Evolutionary conservation across 35 echinoderm and acorn worm genomes (phyloP).

Genomic region (Amphiura filiformis): DNA sequence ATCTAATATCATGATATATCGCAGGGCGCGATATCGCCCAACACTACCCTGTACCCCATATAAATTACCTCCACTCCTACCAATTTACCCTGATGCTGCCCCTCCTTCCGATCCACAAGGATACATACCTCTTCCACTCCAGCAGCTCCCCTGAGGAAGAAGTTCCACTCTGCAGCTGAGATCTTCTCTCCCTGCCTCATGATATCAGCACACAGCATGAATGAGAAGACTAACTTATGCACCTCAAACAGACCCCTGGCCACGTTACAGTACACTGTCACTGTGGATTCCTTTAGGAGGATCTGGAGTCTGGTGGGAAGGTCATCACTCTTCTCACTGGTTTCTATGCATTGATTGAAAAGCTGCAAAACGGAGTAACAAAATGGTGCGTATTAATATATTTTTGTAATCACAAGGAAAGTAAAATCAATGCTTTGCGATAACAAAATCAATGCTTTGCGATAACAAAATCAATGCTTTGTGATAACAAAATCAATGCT

Average conservation of each 20-base stretch:
- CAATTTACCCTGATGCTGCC: no score
- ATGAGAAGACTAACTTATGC: conserved; percentile 94
- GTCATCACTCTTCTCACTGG: conserved; percentile 92
- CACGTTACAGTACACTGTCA: conserved; percentile 87
- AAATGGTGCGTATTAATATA: no score
- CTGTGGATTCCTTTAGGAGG: conserved; percentile 67
- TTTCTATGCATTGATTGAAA: conserved; percentile 95
- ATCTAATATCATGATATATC: no score
- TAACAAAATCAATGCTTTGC: no score
- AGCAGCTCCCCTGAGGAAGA: conserved; percentile 90
- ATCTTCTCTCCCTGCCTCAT: conserved; percentile 85
- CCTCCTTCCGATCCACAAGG: no score
- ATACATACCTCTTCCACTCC: conserved; percentile 73
- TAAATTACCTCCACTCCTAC: no score
- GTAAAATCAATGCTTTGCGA: no score
- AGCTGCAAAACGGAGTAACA: conserved; percentile 51
- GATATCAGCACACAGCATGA: conserved; percentile 97
- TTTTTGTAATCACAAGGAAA: no score
- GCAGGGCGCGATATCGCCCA: no score
- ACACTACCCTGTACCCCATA: no score
- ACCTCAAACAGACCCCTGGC: conserved; percentile 96
- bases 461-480: no score
- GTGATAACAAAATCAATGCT: no score
- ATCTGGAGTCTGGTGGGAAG: conserved; percentile 62
- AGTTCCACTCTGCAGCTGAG: conserved; percentile 80